A percentile compares a stretch with the other conserved stretches of the same genome.
Conservation (phyloP, 2,113 vertebrate species). For the Carollia perspicillata region DNA sequence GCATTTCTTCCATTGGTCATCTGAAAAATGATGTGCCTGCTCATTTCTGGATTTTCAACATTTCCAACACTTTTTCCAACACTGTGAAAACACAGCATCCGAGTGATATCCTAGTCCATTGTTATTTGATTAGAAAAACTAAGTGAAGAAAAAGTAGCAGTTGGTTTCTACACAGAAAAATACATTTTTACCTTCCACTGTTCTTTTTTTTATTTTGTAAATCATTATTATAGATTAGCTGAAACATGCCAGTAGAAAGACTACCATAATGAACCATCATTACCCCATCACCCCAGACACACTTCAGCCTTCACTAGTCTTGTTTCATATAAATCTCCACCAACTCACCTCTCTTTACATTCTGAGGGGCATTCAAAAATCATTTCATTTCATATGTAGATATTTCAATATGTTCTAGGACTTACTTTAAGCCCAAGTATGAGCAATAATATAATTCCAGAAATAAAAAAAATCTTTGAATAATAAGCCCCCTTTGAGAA, state of each 20-base stretch:
- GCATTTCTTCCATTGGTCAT: not conserved
- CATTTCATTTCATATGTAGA: constrained; percentile 4
- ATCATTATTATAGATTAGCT: not conserved
- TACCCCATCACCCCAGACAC: not conserved
- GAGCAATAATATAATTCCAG: not conserved
- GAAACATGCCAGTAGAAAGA: not conserved
- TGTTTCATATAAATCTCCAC: not conserved
- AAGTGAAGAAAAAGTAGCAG: not conserved
- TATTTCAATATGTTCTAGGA: not conserved
- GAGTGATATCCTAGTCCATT: not conserved
- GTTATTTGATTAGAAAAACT: not conserved
- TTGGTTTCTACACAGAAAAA: not conserved
- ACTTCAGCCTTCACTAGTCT: not conserved
- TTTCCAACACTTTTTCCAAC: not conserved
- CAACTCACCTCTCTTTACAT: not conserved
- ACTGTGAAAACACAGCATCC: not conserved
- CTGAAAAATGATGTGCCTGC: not conserved
- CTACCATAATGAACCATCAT: not conserved
- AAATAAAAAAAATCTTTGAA: not conserved
- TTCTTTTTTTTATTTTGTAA: not conserved
- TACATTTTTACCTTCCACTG: not conserved
- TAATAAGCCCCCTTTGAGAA: not conserved
- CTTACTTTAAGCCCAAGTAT: not conserved
- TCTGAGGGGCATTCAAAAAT: not conserved
- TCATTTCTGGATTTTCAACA: not conserved